Evolutionary conservation across 2,113 vertebrate genomes (phyloP), one percentile per base, ranked within the genome.

Genomic region (Aphelocoma coerulescens): DNA sequence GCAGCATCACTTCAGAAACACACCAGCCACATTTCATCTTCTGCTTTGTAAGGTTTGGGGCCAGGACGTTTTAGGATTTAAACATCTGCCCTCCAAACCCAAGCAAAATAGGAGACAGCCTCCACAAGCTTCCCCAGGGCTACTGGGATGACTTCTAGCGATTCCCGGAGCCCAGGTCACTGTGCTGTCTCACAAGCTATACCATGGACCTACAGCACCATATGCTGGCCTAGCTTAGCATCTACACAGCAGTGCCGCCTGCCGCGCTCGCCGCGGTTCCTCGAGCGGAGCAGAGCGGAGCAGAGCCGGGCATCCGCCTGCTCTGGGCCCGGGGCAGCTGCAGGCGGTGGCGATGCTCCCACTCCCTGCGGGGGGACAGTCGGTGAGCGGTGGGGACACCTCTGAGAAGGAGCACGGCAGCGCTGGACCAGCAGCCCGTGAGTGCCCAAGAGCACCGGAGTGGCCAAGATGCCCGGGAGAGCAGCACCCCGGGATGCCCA

Each of bases 191-290:
- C 67, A 30, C 75, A 32, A 92, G 92, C 86, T 63, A 23, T 95
- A 96, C 35, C 84, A 68, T 1, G 86, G 96, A 96, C 96, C 94
- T 93, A 97, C 95, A 97, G 96, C 96, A 96, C 96, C 96, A 32
- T 97, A 95, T 52, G 93, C 96, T 97, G 96, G 96, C 46, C 86
- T 97, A 87, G 76, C 59, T 81, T 5, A 86, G 94, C 89, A 97
- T 96, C 86, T 81, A 72, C 95, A 95, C 83, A 80, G 83, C 65
- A 35, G 68, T 2, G 44, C 55, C 44, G 57, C 46, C 51, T 20
- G 75, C 27, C 11, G 73, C 2, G 3, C 69, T 44, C 2, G 11
- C 54, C 21, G 21, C 0, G 71, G 7, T 5, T 27, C 28, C 76
- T 51, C 15, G 49, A 66, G 66, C 57, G 2, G 6, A 5, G 65